Base-by-base conservation (phyloP, 2,888 invertebrate genomes). In the Ditula angustiorana region DNA sequence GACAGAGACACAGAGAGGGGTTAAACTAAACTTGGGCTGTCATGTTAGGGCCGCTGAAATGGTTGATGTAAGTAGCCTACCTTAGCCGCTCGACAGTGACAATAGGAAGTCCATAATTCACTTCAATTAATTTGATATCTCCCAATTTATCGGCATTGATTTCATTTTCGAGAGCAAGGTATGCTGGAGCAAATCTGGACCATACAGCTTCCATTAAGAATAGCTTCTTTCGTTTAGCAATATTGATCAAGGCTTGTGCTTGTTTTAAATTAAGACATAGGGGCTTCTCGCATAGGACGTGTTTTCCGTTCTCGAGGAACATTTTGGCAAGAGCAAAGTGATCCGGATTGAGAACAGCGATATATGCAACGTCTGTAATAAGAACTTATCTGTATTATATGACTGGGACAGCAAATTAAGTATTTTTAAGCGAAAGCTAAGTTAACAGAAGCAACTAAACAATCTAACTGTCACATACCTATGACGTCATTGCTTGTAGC, bases 131-230 rank as follows among this genome's bases (percentile, higher is more conserved):
- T 69, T 79, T 77, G 5, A 97, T 87, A 1, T 96, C 95, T 3
- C 98, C 98, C 58, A 98, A 89, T 30, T 88, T 93, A 1, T 95
- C 96, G 0, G 90, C 79, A 0, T 94, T 87, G 3, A 98, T 92
- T 75, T 95, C 94, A 72, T 96, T 93, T 57, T 94, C 94, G 50
- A 98, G 80, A 70, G 94, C 94, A 52, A 94, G 88, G 80, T 98
- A 98, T 0, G 94, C 93, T 0, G 98, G 98, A 66, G 97, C 95
- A 76, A 94, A 97, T 35, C 98, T 93, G 0, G 96, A 96, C 98
- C 98, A 98, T n/a, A 97, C 93, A 0, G 96, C 98, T 93, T 98
- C 98, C 97, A 97, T 97, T 0, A 97, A 82, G 77, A 98, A 97
- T 0, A 96, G 82, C 4, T 96, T 95, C 75, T 96, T 96, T 24